Percentiles rank a stretch among this genome's conserved stretches.
phyloP scores from a whole-genome alignment of 2,797 vertebrate genomes.

The Danio kyathit region DNA sequence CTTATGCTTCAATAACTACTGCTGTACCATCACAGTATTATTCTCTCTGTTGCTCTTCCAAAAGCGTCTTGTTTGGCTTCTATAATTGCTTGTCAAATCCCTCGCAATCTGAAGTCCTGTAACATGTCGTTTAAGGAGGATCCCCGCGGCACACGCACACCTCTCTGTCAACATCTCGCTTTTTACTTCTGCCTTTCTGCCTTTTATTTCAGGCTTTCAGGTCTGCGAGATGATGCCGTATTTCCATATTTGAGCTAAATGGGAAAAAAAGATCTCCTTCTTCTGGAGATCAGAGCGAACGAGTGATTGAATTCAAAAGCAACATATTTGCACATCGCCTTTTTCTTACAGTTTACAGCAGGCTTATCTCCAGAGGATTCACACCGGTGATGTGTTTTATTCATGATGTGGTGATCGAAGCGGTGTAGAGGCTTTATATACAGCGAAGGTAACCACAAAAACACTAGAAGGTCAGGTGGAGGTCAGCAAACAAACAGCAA shows the following conservation, averaged over 20 bases:
- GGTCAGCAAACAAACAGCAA: constrained; percentile 49
- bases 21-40: constrained; percentile 20
- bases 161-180: constrained; percentile 22
- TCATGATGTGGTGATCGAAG: constrained; percentile 40
- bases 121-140: constrained; percentile 56
- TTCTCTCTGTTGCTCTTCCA: constrained; percentile 46
- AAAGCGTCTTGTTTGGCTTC: constrained; percentile 48
- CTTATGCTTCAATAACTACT: constrained; percentile 48
- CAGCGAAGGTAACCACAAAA: not conserved
- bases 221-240: not conserved
- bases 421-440: constrained; percentile 9
- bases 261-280: constrained; percentile 17
- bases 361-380: constrained; percentile 22
- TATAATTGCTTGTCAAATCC: constrained; percentile 66
- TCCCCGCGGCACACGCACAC: constrained; percentile 43
- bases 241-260: constrained; percentile 18
- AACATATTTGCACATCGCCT: constrained; percentile 8
- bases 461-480: constrained; percentile 43
- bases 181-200: constrained; percentile 42
- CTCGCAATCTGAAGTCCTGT: constrained; percentile 47
- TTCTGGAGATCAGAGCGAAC: not conserved
- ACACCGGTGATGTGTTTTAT: constrained; percentile 20
- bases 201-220: constrained; percentile 29
- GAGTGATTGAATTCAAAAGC: constrained; percentile 15
- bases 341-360: constrained; percentile 23